Evolutionary conservation across 2,888 invertebrate species (phyloP).

Genomic region (Rhopalosiphum nymphaeae): DNA sequence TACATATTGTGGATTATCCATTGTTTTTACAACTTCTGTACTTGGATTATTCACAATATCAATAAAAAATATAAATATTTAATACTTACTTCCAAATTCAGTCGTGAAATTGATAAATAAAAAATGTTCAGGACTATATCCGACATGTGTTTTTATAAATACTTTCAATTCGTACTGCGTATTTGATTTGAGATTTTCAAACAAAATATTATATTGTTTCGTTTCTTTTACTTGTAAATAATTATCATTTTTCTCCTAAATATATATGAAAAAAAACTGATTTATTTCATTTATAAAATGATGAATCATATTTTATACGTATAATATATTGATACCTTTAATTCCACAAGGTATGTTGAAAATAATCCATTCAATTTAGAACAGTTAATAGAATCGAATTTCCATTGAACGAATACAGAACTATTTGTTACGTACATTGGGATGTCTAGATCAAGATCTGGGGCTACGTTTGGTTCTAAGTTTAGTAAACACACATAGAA

Average conservation of each 20-base stretch:
- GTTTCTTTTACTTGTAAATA: neutral
- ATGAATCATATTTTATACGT: neutral
- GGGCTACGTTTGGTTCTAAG: neutral
- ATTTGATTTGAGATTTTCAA: conserved; percentile 29
- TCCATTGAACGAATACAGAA: neutral
- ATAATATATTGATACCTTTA: neutral
- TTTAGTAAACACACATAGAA: neutral
- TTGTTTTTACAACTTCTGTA: neutral
- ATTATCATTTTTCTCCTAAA: neutral
- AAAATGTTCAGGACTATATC: conserved; percentile 6
- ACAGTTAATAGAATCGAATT: neutral
- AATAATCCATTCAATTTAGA: conserved; percentile 1
- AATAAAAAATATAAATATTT: neutral
- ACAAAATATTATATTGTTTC: neutral
- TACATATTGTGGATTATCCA: neutral
- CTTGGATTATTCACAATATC: neutral
- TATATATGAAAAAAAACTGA: neutral
- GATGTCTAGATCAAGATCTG: neutral
- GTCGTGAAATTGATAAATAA: neutral
- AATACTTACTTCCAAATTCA: neutral
- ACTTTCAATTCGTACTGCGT: neutral
- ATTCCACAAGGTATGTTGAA: neutral
- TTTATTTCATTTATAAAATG: neutral
- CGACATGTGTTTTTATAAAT: conserved; percentile 13
- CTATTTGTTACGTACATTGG: neutral